These are phyloP conservation scores for Gallirallus australis DNA, from an alignment of 2,797 vertebrate species.

Conservation along the genomic window DNA sequence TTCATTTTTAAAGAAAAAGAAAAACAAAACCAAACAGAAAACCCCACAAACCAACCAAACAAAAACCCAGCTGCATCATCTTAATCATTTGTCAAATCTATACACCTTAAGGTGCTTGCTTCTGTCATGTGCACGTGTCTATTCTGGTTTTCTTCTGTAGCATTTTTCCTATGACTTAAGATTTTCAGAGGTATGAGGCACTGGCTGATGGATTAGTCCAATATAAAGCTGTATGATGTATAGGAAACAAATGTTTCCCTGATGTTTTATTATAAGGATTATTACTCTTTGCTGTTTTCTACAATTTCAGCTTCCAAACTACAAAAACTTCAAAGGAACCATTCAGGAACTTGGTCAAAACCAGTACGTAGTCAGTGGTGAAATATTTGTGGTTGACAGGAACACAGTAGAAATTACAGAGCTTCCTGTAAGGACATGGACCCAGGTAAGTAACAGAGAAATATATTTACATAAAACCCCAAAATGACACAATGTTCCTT, in stretches of 20 bases:
- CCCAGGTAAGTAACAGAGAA: conserved; percentile 85
- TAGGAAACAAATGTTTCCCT: background rate
- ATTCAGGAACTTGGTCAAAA: conserved; percentile 97
- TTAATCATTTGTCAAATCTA: background rate
- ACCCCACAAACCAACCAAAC: background rate
- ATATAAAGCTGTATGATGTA: background rate
- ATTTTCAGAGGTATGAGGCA: background rate
- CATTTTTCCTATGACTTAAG: background rate
- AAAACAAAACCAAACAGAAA: background rate
- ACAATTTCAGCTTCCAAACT: conserved; percentile 91
- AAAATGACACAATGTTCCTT: rapidly evolving
- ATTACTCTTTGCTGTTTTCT: conserved; percentile 1
- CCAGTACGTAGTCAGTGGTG: conserved; percentile 96
- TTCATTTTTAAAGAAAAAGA: background rate
- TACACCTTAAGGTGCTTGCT: background rate
- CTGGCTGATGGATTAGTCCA: background rate
- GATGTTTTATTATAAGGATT: background rate
- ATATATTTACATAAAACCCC: background rate
- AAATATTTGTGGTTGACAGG: conserved; percentile 94
- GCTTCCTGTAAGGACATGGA: conserved; percentile 98
- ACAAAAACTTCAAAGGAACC: conserved; percentile 96
- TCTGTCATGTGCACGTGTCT: background rate
- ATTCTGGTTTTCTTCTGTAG: background rate
- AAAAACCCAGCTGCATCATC: background rate
- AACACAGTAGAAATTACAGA: conserved; percentile 97